Evolutionary conservation across 92 coral and sea anemone species (phyloP).

Genomic region (Umimayanthus chanpuru): DNA sequence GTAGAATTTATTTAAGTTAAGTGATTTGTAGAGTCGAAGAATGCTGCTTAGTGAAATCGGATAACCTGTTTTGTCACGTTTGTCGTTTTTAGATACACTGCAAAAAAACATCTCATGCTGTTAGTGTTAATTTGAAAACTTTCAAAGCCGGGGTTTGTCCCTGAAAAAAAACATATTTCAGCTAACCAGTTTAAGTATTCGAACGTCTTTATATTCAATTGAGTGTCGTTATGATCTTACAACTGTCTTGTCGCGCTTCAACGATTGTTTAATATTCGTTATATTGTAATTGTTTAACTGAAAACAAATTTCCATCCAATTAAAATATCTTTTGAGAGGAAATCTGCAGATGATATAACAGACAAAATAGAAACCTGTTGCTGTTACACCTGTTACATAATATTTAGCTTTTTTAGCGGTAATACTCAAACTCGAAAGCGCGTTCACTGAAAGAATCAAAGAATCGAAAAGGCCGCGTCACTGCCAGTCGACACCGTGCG

Average conservation of each 20-base stretch:
- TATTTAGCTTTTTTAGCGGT: no score
- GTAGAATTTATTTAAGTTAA: not conserved
- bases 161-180: not conserved
- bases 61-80: not conserved
- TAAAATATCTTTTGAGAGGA: conserved; percentile 4
- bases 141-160: not conserved
- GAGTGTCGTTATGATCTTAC: not conserved
- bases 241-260: conserved; percentile 2
- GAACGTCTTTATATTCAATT: no score
- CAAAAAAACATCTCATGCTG: not conserved
- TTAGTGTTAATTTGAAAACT: not conserved
- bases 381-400: not conserved
- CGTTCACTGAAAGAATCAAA: not conserved
- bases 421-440: not conserved
- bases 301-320: conserved; percentile 4
- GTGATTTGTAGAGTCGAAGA: not conserved
- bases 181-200: not conserved
- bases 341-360: not conserved
- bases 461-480: not conserved
- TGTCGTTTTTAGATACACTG: not conserved
- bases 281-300: not conserved
- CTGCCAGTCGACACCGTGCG: not conserved
- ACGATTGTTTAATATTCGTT: not conserved
- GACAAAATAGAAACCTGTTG: not conserved
- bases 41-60: not conserved